Percentiles rank a stretch among this genome's conserved stretches.
These are phyloP conservation scores for Paramisgurnus dabryanus DNA, from an alignment of 2,113 vertebrate species.

Conservation along the genomic window DNA sequence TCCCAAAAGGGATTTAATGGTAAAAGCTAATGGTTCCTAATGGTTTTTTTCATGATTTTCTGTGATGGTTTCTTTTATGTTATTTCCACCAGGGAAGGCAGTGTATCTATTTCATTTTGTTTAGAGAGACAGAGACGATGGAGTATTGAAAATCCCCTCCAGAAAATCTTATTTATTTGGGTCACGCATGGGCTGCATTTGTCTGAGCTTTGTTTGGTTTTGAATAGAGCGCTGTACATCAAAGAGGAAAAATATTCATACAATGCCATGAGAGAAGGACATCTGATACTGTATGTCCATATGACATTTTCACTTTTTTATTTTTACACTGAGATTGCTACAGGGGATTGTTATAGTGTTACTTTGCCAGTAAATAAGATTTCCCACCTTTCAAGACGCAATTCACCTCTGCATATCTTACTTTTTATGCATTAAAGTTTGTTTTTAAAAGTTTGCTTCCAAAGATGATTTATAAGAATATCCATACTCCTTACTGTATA, in stretches of 20 bases:
- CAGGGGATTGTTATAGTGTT: neutral
- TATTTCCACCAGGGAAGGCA: neutral
- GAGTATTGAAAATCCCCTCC: neutral
- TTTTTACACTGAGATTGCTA: conserved; percentile 12
- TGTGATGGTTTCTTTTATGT: too few relatives aligned
- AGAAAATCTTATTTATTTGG: conserved; percentile 2
- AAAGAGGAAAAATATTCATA: neutral
- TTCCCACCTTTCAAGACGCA: neutral
- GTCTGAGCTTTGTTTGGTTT: neutral
- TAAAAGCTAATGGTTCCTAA: too few relatives aligned
- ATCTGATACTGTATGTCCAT: neutral
- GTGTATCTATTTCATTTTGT: neutral
- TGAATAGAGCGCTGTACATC: neutral
- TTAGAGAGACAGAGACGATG: neutral
- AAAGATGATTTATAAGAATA: neutral
- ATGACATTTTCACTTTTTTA: conserved; percentile 3
- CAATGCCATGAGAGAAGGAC: neutral
- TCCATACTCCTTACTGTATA: too few relatives aligned
- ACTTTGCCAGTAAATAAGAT: neutral
- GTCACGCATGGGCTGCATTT: neutral
- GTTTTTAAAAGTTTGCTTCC: neutral
- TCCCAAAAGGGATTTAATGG: too few relatives aligned
- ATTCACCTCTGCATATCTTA: neutral
- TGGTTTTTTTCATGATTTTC: too few relatives aligned
- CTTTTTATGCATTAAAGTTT: neutral